Conservation (phyloP, 2,797 vertebrate species). For the Eidolon dupreanum region DNA sequence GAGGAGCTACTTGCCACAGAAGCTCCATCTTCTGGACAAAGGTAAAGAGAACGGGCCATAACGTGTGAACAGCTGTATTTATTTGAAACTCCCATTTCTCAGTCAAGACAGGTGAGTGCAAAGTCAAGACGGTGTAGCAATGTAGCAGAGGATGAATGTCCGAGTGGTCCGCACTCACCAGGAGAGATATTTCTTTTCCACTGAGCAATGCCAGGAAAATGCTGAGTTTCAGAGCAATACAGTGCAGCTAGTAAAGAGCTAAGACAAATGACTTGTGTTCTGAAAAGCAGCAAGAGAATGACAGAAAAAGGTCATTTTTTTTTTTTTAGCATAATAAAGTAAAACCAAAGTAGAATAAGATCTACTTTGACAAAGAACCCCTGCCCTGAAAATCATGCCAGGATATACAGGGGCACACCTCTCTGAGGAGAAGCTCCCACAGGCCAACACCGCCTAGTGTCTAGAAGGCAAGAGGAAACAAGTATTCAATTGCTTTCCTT, state of each 20-base stretch:
- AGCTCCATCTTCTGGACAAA: background rate
- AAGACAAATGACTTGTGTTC: background rate
- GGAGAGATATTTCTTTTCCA: background rate
- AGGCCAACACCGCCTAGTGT: background rate
- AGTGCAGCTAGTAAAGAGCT: background rate
- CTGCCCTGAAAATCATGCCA: background rate
- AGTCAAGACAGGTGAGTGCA: background rate
- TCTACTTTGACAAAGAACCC: background rate
- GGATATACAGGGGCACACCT: fast-evolving
- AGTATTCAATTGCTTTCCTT: background rate
- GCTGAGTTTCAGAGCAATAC: background rate
- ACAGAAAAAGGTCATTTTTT: background rate
- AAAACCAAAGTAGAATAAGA: background rate
- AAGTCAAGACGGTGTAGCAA: background rate
- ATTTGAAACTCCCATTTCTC: background rate
- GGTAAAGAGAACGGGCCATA: background rate
- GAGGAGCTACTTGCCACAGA: background rate
- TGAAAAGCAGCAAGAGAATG: background rate
- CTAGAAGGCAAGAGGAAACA: background rate
- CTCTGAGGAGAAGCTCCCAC: background rate
- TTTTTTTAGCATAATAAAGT: background rate
- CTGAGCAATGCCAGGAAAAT: background rate
- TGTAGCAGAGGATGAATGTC: background rate
- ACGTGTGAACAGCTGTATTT: background rate
- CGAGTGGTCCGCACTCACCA: fast-evolving